Percentiles rank a stretch among this genome's conserved stretches.
Conservation (phyloP, 2,888 invertebrate genomes). For the Phyllotreta cruciferae region DNA sequence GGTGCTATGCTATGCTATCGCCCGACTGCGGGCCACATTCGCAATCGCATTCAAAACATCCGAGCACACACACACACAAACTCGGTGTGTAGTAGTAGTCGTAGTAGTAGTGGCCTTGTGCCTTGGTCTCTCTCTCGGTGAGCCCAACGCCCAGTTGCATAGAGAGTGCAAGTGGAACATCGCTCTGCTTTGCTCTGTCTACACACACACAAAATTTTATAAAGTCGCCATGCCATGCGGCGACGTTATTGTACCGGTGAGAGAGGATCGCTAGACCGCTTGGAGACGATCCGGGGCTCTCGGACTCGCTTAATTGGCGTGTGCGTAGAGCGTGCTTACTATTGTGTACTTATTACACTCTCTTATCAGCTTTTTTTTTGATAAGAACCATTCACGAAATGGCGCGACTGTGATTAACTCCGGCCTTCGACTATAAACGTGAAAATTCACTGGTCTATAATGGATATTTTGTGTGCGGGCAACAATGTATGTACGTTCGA, state of each 20-base stretch:
- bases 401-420: neutral
- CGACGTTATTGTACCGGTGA: constrained; percentile 4
- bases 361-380: constrained; percentile 8
- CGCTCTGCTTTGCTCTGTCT: constrained; percentile 13
- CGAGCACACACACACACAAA: constrained; percentile 2
- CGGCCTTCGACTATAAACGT: neutral
- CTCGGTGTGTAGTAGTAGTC: constrained; percentile 8
- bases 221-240: neutral
- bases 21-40: constrained; percentile 14
- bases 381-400: constrained; percentile 1
- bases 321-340: neutral
- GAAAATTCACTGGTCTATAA: neutral
- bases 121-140: constrained; percentile 9
- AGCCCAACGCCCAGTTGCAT: constrained; percentile 25
- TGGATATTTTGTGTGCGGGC: too few relatives aligned
- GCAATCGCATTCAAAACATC: constrained; percentile 5
- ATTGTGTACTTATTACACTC: neutral
- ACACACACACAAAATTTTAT: constrained; percentile 11
- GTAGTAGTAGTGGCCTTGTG: constrained; percentile 26
- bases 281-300: constrained; percentile 18
- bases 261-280: constrained; percentile 25
- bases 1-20: constrained; percentile 16
- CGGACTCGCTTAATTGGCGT: constrained; percentile 7
- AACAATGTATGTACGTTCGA: too few relatives aligned
- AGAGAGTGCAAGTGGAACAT: constrained; percentile 23